Base-by-base conservation (phyloP, 2,113 vertebrate species). In the Hiodon alosoides region DNA sequence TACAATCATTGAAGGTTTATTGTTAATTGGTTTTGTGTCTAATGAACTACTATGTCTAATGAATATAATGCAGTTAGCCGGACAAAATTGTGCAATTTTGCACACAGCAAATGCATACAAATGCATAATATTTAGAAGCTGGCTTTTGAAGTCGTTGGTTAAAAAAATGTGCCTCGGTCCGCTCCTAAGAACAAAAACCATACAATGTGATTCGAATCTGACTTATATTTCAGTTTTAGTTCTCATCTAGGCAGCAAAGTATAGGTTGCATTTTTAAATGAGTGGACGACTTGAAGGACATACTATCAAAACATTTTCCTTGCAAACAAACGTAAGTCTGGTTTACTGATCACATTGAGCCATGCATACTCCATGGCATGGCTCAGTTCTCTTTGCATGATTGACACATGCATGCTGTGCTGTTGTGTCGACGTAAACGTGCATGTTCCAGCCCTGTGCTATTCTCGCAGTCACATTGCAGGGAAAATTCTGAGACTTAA, bases 321-420 rank as follows among this genome's bases (percentile, higher is more conserved):
- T 85, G 81, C 76, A 82, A 79, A 77, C 16, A 79, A 72, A 79
- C 69, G 86, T 87, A 86, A 83, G 84, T 89, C 64, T 81, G 57
- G 57, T 74, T 68, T 77, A 69, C 70, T 58, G 57, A 59, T 82
- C 68, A 9, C 11, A 13, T 73, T 69, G 47, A 59, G 70, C 16
- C 52, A 55, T 78, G 77, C 71, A 71, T 79, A 16, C 76, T 48
- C 74, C 55, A 51, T 65, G 47, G 80, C 83, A 75, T 80, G 78
- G 4, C 58, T 46, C 59, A 55, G 51, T 67, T 14, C 48, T 31
- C 31, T 66, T 69, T 84, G 83, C 78, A 81, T 84, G 76, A 78
- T 31, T 7, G 68, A 60, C 71, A 13, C 68, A 58, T 16, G 79
- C 71, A 77, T 83, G 73, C 55, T 47, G 55, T 74, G 52, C 50